These are phyloP conservation scores for Netelia inedita DNA, from an alignment of 2,888 invertebrate genomes.

Conservation along the genomic window DNA sequence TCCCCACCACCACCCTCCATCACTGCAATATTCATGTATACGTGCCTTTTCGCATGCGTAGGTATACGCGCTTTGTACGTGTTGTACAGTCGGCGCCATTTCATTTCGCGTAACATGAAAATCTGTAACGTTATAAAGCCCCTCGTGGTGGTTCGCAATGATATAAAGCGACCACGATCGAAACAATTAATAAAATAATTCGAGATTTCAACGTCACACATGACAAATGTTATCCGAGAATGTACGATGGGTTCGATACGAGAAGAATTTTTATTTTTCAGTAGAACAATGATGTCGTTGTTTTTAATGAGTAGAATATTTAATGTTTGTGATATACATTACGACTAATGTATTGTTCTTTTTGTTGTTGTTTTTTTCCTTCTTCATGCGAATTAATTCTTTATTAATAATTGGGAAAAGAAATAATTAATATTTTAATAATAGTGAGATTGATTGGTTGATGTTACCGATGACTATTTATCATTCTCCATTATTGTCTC, in stretches of 20 bases:
- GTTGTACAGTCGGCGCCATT: constrained; percentile 34
- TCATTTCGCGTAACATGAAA: constrained; percentile 38
- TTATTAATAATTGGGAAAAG: too few species aligned
- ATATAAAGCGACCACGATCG: constrained; percentile 25
- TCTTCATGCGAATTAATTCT: too few species aligned
- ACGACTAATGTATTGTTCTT: too few species aligned
- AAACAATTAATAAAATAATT: constrained; percentile 48
- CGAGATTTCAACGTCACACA: not conserved
- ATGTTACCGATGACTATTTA: too few species aligned
- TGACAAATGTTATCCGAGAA: constrained; percentile 46
- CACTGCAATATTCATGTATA: constrained; percentile 5
- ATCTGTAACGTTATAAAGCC: constrained; percentile 15
- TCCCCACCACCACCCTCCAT: not conserved
- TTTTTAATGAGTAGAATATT: too few species aligned
- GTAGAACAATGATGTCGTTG: too few species aligned
- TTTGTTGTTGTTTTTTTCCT: too few species aligned
- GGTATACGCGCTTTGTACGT: not conserved
- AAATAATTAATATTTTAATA: too few species aligned
- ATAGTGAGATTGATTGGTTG: too few species aligned
- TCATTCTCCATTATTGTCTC: too few species aligned
- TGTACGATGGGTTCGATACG: not conserved
- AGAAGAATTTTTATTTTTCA: too few species aligned
- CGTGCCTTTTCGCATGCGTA: not conserved
- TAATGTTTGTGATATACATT: too few species aligned
- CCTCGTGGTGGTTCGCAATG: not conserved